Conservation (phyloP, 2,113 vertebrate species). For the Lontra canadensis region DNA sequence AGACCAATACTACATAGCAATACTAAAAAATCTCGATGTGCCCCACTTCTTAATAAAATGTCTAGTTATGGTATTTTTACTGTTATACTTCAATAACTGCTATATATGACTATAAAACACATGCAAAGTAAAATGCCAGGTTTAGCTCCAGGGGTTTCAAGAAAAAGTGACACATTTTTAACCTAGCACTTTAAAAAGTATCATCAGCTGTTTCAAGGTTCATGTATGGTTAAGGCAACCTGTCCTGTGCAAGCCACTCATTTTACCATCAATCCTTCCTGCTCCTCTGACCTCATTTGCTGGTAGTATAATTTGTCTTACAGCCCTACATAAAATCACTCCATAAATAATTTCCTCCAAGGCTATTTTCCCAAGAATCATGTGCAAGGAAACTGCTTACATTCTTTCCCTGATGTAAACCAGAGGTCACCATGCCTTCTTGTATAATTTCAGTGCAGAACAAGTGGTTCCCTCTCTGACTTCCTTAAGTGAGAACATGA, state of each 20-base stretch:
- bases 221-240: conserved; percentile 69
- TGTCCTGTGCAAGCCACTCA: conserved; percentile 68
- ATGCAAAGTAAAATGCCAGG: conserved; percentile 46
- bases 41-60: conserved; percentile 13
- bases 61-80: conserved; percentile 16
- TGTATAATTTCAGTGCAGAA: conserved; percentile 72
- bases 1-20: not conserved
- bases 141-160: conserved; percentile 34
- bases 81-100: not conserved
- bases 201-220: conserved; percentile 73
- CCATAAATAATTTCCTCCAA: conserved; percentile 85
- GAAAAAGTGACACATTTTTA: conserved; percentile 23
- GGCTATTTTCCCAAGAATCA: conserved; percentile 83
- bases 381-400: conserved; percentile 82
- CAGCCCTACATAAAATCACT: conserved; percentile 83
- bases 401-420: conserved; percentile 68
- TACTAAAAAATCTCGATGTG: not conserved
- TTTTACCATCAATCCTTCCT: conserved; percentile 74
- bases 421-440: conserved; percentile 77
- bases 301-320: conserved; percentile 87
- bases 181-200: not conserved
- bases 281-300: conserved; percentile 84
- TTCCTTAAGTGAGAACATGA: conserved; percentile 46
- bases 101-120: conserved; percentile 7
- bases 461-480: conserved; percentile 23